A percentile compares a stretch with the other conserved stretches of the same genome.
These are phyloP conservation scores for Chelon labrosus DNA, from an alignment of 2,797 vertebrate species.

Conservation along the genomic window DNA sequence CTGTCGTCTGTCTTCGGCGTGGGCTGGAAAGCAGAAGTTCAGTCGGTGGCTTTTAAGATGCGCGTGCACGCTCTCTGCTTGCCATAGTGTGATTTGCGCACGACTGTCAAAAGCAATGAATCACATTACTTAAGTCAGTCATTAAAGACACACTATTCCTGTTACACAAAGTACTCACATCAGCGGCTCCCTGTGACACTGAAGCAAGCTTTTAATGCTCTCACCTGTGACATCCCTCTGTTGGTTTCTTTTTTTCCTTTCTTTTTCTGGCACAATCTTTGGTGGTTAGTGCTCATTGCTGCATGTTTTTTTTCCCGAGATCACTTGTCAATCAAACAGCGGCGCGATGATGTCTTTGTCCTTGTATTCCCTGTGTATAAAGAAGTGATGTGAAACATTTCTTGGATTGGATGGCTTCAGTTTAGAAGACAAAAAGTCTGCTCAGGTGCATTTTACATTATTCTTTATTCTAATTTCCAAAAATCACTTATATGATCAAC, in stretches of 20 bases:
- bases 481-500: too few species aligned
- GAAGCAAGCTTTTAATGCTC: conserved; percentile 58
- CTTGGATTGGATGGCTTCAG: neutral
- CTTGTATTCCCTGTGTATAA: conserved; percentile 14
- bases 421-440: neutral
- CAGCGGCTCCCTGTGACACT: conserved; percentile 43
- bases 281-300: conserved; percentile 21
- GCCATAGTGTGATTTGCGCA: conserved; percentile 51
- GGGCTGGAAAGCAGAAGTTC: conserved; percentile 62
- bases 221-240: conserved; percentile 54
- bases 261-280: conserved; percentile 4
- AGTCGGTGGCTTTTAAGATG: conserved; percentile 58
- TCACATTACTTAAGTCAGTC: conserved; percentile 71
- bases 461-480: too few species aligned
- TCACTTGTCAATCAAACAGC: conserved; percentile 50
- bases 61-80: conserved; percentile 6
- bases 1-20: conserved; percentile 68
- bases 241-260: neutral
- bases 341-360: conserved; percentile 2
- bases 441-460: too few species aligned
- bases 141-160: conserved; percentile 57
- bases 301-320: conserved; percentile 15
- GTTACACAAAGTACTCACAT: conserved; percentile 64
- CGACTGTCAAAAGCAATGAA: conserved; percentile 70
- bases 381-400: conserved; percentile 8